Conservation (phyloP, 2,797 vertebrate genomes). For the Ambastaia sidthimunki region DNA sequence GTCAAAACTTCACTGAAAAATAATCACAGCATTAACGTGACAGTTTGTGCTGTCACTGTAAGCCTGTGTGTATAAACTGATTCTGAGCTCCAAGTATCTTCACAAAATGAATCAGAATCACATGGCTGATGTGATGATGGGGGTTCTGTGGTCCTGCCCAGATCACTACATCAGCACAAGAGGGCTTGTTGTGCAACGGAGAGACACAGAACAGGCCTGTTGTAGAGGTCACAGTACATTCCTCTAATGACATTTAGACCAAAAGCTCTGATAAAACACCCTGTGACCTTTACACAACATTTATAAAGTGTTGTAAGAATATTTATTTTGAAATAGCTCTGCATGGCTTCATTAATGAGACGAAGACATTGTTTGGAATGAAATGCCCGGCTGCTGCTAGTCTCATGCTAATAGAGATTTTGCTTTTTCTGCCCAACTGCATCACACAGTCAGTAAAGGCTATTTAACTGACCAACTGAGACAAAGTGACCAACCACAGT, state of each 20-base stretch:
- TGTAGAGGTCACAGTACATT: slow-evolving; percentile 56
- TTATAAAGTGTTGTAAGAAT: slow-evolving; percentile 18
- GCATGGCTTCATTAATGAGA: neutral
- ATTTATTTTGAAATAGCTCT: neutral
- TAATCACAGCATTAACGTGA: too few relatives aligned
- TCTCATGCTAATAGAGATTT: too few relatives aligned
- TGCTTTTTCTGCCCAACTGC: too few relatives aligned
- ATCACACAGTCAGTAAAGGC: too few relatives aligned
- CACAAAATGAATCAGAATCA: slow-evolving; percentile 65
- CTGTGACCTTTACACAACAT: slow-evolving; percentile 15
- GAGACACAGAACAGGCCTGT: slow-evolving; percentile 38
- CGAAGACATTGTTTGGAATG: neutral
- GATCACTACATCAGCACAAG: slow-evolving; percentile 62
- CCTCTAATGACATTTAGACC: slow-evolving; percentile 50
- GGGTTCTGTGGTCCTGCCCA: slow-evolving; percentile 47
- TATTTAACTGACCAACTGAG: too few relatives aligned
- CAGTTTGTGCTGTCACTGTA: neutral
- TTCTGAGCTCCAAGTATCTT: slow-evolving; percentile 20
- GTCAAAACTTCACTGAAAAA: too few relatives aligned
- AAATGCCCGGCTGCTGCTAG: neutral
- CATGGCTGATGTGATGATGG: slow-evolving; percentile 63
- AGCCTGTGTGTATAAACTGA: neutral
- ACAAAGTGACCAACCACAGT: too few relatives aligned
- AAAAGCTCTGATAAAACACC: slow-evolving; percentile 31
- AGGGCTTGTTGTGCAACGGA: slow-evolving; percentile 61